Percentiles rank a stretch among this genome's conserved stretches.
Evolutionary conservation across 2,113 vertebrate species (phyloP).

Genomic region (Hippocampus zosterae): DNA sequence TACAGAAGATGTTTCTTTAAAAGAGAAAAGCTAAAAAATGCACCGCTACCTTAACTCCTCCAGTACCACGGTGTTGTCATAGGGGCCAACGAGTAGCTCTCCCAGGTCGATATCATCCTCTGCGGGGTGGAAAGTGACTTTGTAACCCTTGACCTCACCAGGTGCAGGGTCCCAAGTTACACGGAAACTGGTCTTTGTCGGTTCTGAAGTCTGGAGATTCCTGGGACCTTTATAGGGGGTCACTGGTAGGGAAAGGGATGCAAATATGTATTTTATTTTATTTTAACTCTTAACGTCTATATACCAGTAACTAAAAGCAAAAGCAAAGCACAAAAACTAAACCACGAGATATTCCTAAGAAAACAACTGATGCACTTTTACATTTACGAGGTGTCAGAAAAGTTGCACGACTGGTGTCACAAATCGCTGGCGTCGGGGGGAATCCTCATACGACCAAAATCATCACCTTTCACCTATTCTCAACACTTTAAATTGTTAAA

Average conservation of each 20-base stretch:
- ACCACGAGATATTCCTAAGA: background rate
- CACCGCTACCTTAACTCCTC: slow-evolving; percentile 88
- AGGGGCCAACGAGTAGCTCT: slow-evolving; percentile 86
- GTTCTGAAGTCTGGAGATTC: slow-evolving; percentile 93
- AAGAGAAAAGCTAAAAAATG: background rate
- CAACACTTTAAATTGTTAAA: no score
- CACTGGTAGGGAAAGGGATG: slow-evolving; percentile 67
- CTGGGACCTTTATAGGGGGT: slow-evolving; percentile 88
- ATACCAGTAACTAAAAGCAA: background rate
- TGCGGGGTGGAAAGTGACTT: slow-evolving; percentile 85
- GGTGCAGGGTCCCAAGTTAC: slow-evolving; percentile 95
- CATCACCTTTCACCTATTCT: no score
- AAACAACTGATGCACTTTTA: background rate
- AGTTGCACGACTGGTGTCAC: no score
- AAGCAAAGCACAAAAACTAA: background rate
- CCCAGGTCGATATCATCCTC: slow-evolving; percentile 79
- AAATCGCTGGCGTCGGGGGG: no score
- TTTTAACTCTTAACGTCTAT: background rate
- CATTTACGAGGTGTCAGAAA: background rate
- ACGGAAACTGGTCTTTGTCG: slow-evolving; percentile 90
- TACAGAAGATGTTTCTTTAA: background rate
- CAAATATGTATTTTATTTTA: background rate
- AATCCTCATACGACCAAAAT: no score
- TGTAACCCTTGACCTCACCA: slow-evolving; percentile 89
- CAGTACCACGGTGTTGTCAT: slow-evolving; percentile 94